phyloP scores from a whole-genome alignment of 2,113 vertebrate species.

The Chaetops frenatus region DNA sequence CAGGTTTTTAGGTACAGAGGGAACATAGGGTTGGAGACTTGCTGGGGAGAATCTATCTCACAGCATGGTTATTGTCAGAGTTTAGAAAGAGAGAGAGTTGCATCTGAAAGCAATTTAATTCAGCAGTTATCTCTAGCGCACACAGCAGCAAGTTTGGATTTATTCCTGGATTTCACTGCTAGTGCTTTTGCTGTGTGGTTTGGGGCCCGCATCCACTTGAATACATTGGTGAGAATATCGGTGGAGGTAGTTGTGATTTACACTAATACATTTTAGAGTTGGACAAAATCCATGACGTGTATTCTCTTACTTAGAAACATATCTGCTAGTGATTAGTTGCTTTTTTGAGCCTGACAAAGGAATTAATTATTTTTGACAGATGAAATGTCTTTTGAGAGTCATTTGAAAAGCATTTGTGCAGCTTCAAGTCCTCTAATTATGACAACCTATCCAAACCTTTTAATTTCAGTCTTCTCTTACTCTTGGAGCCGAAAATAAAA shows the following conservation, averaged over 20 bases:
- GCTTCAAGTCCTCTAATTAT: conserved; percentile 11
- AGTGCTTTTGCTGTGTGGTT: not conserved
- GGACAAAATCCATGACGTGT: not conserved
- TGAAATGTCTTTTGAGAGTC: conserved; percentile 23
- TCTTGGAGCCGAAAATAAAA: not conserved
- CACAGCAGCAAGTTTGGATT: not conserved
- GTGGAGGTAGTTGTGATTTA: not conserved
- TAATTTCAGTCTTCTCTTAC: not conserved
- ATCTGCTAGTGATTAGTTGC: conserved; percentile 19
- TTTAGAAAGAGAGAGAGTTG: not conserved
- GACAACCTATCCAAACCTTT: conserved; percentile 30
- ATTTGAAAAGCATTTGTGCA: not conserved
- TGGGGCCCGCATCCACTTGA: not conserved
- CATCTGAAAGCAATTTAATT: conserved; percentile 25
- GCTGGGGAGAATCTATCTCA: not conserved
- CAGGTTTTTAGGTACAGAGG: not conserved
- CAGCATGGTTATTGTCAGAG: not conserved
- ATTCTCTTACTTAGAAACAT: conserved; percentile 17
- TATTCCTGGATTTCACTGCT: not conserved
- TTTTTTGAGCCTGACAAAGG: conserved; percentile 42
- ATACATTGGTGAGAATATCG: not conserved
- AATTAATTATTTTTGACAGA: conserved; percentile 24
- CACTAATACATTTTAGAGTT: not conserved
- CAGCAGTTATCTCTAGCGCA: not conserved
- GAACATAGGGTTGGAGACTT: not conserved